Base-by-base conservation (phyloP, 2,113 vertebrate species). In the Pseudonaja textilis region DNA sequence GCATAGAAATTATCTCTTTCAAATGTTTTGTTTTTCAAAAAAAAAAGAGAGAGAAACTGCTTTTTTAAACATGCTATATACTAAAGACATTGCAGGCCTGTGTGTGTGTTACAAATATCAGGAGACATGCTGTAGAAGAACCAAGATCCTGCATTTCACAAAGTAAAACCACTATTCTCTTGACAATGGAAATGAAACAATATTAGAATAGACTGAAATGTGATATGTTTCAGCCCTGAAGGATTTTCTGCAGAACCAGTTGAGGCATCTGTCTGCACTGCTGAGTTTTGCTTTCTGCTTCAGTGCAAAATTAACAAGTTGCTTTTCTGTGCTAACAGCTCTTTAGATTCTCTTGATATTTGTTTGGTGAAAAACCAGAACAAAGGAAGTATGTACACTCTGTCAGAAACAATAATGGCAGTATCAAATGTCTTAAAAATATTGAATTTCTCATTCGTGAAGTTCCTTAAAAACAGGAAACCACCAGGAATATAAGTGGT, bases 121-220 rank as follows among this genome's bases (percentile, higher is more conserved):
- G 3, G 39, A 45, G 34, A 39, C 26, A 52, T 69, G 29, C 12
- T 34, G 29, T 10, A 34, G 29, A 52, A 90, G 86, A 93, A 95
- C 34, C 91, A 14, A 54, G 88, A 93, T 1, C 93, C 94, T 92
- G 94, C 93, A n/a, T 87, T 64, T 87, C 7, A 50, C 54, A 85
- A 86, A 86, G 29, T 88, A 54, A 54, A 54, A 54, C 29, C n/a
- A 45, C 11, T 87, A 52, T 39, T 14, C 52, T 7, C 25, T 34
- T 26, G 86, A 54, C 87, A 88, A 61, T 34, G 74, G 74, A 81
- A 81, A 81, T 81, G 34, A 56, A 91, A 87, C 57, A 26, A 26
- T 50, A 92, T 42, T 52, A 88, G 57, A 14, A 92, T 42, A 56
- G 50, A 64, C 14, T 54, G 86, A 92, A 88, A 61, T 11, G 26